Evolutionary conservation across 2,888 invertebrate species (phyloP), one percentile per base, ranked within the genome.

Genomic region (Limnephilus rhombicus): DNA sequence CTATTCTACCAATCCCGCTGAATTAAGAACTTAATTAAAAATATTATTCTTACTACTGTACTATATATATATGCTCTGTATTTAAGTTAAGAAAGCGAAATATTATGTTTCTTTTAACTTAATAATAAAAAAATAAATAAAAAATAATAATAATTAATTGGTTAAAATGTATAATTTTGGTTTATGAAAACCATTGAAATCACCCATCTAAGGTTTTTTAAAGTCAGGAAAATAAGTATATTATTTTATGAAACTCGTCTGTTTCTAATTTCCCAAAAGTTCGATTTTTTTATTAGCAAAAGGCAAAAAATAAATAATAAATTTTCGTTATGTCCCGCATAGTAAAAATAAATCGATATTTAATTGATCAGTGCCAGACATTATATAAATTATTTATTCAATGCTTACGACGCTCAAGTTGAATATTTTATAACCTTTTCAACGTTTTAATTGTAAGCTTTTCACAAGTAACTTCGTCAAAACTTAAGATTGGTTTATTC

Each of bases 261-360:
- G 7, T 41, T 7, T 41, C 41, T 7, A 41, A 9, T 41, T 41
- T 41, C 41, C 41, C 41, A 9, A 41, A 41, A 41, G 24, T 83
- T 37, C 24, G 31, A 91, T 89, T 80, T 91, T 86, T 92, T 91
- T 91, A 91, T 91, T 91, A 93, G 91, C 92, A 92, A 89, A 93
- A 93, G 93, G 91, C 93, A 93, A 93, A 93, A 93, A 93, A 93
- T 93, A 93, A 92, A 92, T 93, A 93, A 93, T 93, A 92, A 93
- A 92, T 90, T 93, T 88, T 92, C 93, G 92, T 1, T 37, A 93
- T 92, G 92, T 91, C 87, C 68, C 34, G 89, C 90, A 90, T 92
- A 92, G 92, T 91, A 93, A 92, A 93, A 93, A 41, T 93, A 93
- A 93, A 92, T 93, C 92, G 92, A 92, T 92, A 93, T 93, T 93